Conservation (phyloP, 2,888 invertebrate genomes). For the Eristalinus aeneus region DNA sequence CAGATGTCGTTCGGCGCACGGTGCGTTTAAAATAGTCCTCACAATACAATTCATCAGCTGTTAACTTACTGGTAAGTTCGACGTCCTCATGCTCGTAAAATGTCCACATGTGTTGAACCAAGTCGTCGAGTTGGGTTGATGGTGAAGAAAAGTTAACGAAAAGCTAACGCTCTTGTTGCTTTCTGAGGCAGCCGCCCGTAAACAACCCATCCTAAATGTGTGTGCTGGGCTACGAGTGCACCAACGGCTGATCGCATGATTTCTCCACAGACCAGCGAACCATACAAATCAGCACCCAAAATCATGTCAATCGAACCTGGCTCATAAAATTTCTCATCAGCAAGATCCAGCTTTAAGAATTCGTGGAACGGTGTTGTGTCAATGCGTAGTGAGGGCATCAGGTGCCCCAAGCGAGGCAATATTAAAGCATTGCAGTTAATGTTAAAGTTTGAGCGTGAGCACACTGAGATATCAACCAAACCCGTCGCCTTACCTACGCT, state of each 20-base stretch:
- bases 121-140: constrained; percentile 20
- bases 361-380: constrained; percentile 23
- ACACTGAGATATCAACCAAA: too few relatives aligned
- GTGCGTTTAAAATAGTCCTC: constrained; percentile 47
- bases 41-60: constrained; percentile 47
- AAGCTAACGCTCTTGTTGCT: not conserved
- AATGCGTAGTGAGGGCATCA: constrained; percentile 18
- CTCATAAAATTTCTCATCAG: constrained; percentile 11
- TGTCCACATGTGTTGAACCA: constrained; percentile 51
- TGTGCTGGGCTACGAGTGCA: constrained; percentile 31
- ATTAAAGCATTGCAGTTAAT: constrained; percentile 38
- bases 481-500: constrained; percentile 14
- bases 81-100: constrained; percentile 48
- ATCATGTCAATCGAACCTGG: constrained; percentile 28
- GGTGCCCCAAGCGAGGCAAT: constrained; percentile 43
- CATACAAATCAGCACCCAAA: constrained; percentile 50
- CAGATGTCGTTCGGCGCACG: constrained; percentile 22
- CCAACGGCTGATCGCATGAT: not conserved
- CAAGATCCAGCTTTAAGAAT: constrained; percentile 42
- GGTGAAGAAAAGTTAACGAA: constrained; percentile 14
- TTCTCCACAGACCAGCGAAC: constrained; percentile 38
- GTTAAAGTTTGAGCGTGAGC: constrained; percentile 17
- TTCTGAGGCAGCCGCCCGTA: too few relatives aligned
- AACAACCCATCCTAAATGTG: constrained; percentile 28
- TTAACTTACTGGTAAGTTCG: constrained; percentile 17